Evolutionary conservation across 2,113 vertebrate species (phyloP), one percentile per base, ranked within the genome.

Genomic region (Baryphthengus martii): DNA sequence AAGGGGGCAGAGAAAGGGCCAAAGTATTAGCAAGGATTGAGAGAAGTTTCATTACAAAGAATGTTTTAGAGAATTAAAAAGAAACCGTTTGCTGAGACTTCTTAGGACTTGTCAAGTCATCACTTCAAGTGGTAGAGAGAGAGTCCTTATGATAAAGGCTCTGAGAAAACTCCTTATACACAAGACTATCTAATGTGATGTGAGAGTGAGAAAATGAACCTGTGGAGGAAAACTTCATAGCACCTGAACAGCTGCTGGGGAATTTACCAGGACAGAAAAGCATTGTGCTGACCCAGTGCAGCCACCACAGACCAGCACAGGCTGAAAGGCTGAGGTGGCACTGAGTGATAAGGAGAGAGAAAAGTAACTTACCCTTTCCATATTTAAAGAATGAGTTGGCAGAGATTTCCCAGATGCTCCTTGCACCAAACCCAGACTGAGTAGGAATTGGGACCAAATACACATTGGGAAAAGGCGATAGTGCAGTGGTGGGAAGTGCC

Each of bases 281-380:
- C 3, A 4, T 23, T 73, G 11, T 0, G 0, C 8, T 33, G 11
- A 11, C 15, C 21, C 40, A 49, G 4, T 3, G 0, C 4, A 72
- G 11, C 42, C 33, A 42, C 24, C 21, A 18, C n/a, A 53, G 50
- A 35, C 2, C 11, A 52, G 11, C 33, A 37, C 6, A 49, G 59
- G 9, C 18, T 87, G 59, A 71, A 80, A 74, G 9, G 23, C 7
- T 68, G 29, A 3, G 10, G 49, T 50, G 47, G 7, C 17, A 8
- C 12, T 9, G 33, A 67, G 21, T 17, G n/a, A 37, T 3, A 4
- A 67, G 2, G 3, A 50, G 7, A 42, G 16, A 14, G 10, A 29
- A 40, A 56, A 50, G 10, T n/a, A 35, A 25, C 4, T 9, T 21
- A 1, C 5, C 45, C 15, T 8, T 72, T 65, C 39, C 13, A 2